Evolutionary conservation across 2,888 invertebrate genomes (phyloP), one percentile per base, ranked within the genome.

Genomic region (Junonia oenone): DNA sequence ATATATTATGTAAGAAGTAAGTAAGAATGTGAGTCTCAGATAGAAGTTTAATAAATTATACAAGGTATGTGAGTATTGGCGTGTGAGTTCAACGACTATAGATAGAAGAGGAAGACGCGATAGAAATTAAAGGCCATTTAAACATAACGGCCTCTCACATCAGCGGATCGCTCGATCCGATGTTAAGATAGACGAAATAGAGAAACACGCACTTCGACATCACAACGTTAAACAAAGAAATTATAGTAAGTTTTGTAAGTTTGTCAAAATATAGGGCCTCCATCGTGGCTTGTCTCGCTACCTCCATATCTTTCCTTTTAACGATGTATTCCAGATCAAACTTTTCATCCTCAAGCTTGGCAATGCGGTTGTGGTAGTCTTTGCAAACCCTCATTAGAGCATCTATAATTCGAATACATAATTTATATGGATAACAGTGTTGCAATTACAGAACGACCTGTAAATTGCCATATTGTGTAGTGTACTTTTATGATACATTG

Each of bases 241-340:
- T 40, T n/a, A 78, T 70, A 76, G 76, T 81, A 77, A 81, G 82
- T 86, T 83, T 77, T 81, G 85, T 85, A 69, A 90, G 87, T 86
- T 80, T 71, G 71, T 79, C 75, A 83, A 77, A 76, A 77, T 72
- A 74, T 76, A 78, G 76, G 78, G 74, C 73, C 70, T 73, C 68
- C 66, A 73, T 63, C 62, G 75, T 73, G 73, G 79, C 79, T 76
- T 71, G 69, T 77, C 74, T 81, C 84, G 93, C 93, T 95, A 99
- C 98, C 97, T 99, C 98, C 91, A 94, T 95, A 91, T 99, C 99
- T 95, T 99, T 99, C 93, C 96, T 96, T 92, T 97, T 96, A 91
- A 99, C 98, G 92, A 96, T 92, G 93, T 96, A 95, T 93, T 99
- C 99, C 94, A 99, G 94, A 94, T 99, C 99, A 93, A 96, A 99